Evolutionary conservation across 2,888 invertebrate genomes (phyloP).

Genomic region (Andricus curvator): DNA sequence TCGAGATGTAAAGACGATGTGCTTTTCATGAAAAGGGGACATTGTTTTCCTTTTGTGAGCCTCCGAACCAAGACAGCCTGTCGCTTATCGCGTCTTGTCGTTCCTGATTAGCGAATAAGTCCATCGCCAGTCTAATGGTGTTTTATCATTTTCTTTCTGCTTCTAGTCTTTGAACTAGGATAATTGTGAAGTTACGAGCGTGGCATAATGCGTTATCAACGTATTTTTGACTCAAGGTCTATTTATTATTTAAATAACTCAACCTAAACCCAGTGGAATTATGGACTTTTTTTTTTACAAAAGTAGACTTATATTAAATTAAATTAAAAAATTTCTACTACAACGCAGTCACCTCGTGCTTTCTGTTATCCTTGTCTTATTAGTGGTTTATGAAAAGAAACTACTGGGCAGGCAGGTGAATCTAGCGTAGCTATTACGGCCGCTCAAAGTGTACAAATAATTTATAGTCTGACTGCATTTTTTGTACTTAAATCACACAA

Average conservation of each 20-base stretch:
- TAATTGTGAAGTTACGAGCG: slow-evolving; percentile 7
- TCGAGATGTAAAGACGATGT: not conserved
- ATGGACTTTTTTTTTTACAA: not conserved
- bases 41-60: not conserved
- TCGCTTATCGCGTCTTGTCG: slow-evolving; percentile 36
- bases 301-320: not conserved
- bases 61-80: slow-evolving; percentile 28
- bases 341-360: not conserved
- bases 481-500: slow-evolving; percentile 16
- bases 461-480: slow-evolving; percentile 15
- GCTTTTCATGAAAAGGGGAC: not conserved
- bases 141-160: slow-evolving; percentile 31
- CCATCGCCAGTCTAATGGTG: slow-evolving; percentile 27
- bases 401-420: slow-evolving; percentile 3
- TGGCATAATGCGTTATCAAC: not conserved
- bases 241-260: not conserved
- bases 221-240: not conserved
- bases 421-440: slow-evolving; percentile 17
- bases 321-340: not conserved
- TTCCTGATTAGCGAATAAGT: slow-evolving; percentile 36
- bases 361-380: slow-evolving; percentile 5
- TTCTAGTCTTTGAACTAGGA: slow-evolving; percentile 27
- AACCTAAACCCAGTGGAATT: not conserved
- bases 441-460: slow-evolving; percentile 25
- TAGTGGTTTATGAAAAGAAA: not conserved